Evolutionary conservation across 2,888 invertebrate genomes (phyloP), one percentile per base, ranked within the genome.

Genomic region (Brassicogethes aeneus): DNA sequence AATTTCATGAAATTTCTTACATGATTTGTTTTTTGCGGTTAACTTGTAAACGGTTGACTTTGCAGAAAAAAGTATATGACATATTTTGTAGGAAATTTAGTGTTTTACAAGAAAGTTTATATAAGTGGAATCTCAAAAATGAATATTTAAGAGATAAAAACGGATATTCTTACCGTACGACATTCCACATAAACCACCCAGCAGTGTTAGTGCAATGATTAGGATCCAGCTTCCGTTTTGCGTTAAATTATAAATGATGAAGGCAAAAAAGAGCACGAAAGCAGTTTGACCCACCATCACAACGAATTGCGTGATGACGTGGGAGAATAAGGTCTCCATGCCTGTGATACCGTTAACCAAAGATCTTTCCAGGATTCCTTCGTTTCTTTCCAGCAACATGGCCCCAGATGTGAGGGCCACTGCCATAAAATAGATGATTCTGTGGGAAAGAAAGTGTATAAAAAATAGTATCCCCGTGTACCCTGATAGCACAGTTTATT

Each of bases 181-280:
- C 95, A 95, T 95, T 57, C 94, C 95, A 61, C 92, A 91, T 14
- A 93, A 68, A 10, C 94, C 94, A 40, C 86, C 88, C 29, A 91
- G 71, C 1, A 92, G 63, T 0, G 87, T 85, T 7, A 94, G 70
- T 0, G 77, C 50, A n/a, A 82, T 71, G 5, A 92, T 85, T 73
- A 82, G 79, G 16, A 77, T 70, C 2, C 91, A 64, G 2, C 82
- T 79, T 1, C 94, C 95, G 37, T 78, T 74, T 56, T 82, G 78
- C 0, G 89, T 85, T 38, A 94, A 71, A 16, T 80, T 74, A 60
- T 91, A 92, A 46, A 86, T 74, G 2, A 78, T 73, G 59, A 92
- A 86, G 2, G 87, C 77, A 45, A 89, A 82, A 5, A 87, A 59
- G 1, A 95, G 71, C 5, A 93, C 88, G 59, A 88, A 76, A 0